Base-by-base conservation (phyloP, 2,797 vertebrate species). In the Furcifer pardalis region DNA sequence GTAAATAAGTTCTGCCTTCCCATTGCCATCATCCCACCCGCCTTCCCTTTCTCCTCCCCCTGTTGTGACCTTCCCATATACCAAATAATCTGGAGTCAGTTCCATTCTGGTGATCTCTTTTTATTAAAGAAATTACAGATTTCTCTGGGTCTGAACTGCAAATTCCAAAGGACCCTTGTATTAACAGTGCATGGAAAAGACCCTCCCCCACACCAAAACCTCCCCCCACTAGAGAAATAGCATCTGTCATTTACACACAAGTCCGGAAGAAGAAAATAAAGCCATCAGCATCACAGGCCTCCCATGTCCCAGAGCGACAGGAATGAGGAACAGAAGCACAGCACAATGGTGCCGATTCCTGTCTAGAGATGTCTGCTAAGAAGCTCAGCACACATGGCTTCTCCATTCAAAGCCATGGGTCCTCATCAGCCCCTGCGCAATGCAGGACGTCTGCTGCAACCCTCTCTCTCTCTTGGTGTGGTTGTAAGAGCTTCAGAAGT, bases 81-180 rank as follows among this genome's bases (percentile, higher is more conserved):
- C 15, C n/a, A 60, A 60, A 23, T 10, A 12, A 60, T 30, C 7
- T 13, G 35, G 42, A 72, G 27, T 40, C 65, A 2, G 23, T 40
- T 72, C 56, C 35, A 71, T 86, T 81, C 56, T 63, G 75, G 52
- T 52, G 42, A 71, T 86, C 49, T 76, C 52, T 81, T 86, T 86
- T 86, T 86, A 86, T 86, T 86, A 86, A 86, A 86, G 84, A 82
- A 77, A 17, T 4, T 81, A 85, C 73, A 86, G 79, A 25, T 71
- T 77, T 71, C 42, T 84, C 69, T 65, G 65, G 68, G 27, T 79
- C 69, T 79, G 30, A 77, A 84, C 75, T 77, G 75, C 75, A 77
- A 68, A 83, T 69, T 40, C 82, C 40, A 68, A 83, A 46, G 77
- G 79, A 71, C 59, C 30, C 62, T n/a, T n/a, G 10, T 49, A 77